Evolutionary conservation across 2,113 vertebrate genomes (phyloP), one percentile per base, ranked within the genome.

Genomic region (Bombycilla garrulus): DNA sequence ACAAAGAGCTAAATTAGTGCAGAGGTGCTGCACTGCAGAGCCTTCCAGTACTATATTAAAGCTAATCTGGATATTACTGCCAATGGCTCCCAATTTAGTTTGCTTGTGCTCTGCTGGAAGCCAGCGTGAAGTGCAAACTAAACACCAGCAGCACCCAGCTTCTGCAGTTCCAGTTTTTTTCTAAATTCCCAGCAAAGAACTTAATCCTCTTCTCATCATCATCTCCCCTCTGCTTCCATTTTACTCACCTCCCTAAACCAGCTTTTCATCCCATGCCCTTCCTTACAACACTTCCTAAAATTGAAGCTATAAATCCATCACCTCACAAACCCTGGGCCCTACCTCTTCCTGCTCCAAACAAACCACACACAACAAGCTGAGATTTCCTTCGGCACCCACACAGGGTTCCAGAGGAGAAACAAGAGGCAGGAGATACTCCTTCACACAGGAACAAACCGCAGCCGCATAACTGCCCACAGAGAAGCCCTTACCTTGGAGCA

Each of bases 1-100:
- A 91, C 65, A 89, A 89, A 92, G 53, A 94, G 81, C 67, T 91
- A 84, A 86, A 95, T 84, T 35, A 95, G 72, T 14, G 50, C 60
- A 92, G 67, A 82, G 81, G 69, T 61, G 35, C 54, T 83, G 67
- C 35, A 44, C 80, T 73, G 72, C 76, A 54, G 72, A 83, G 67
- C 23, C 38, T 92, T 69, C 62, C 64, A 96, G 67, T 9, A 15
- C n/a, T 36, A 6, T 12, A 73, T 65, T 69, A 80, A 90, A 92
- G 31, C 42, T 53, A 40, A 9, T 24, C 45, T 81, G 35, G 20
- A 5, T 70, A 50, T 50, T 42, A 24, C 60, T 66, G 83, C 83
- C 80, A 73, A 3, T 12, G 31, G 35, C n/a, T 69, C 42, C 38
- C 54, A 19, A 19, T 73, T 45, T 29, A 65, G 21, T 38, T 70